phyloP scores from a whole-genome alignment of 2,113 vertebrate genomes.

The Hydrolagus affinis region DNA sequence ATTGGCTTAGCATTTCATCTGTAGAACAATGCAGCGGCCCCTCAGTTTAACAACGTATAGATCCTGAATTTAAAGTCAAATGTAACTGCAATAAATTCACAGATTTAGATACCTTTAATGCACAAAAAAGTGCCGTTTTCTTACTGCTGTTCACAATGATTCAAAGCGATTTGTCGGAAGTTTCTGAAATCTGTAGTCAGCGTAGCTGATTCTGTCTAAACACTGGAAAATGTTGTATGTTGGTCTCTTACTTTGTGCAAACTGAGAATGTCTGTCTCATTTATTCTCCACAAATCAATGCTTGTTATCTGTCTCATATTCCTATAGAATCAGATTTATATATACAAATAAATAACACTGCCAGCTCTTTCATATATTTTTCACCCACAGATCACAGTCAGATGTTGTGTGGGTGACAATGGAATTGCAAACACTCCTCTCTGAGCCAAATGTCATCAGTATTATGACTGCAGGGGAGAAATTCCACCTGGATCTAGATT shows the following conservation, averaged over 20 bases:
- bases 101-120: not conserved
- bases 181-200: not conserved
- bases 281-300: conserved; percentile 23
- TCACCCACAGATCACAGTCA: not conserved
- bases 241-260: conserved; percentile 9
- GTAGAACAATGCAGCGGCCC: no score
- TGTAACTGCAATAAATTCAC: not conserved
- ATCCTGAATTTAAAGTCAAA: not conserved
- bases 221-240: conserved; percentile 17
- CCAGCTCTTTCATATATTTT: conserved; percentile 16
- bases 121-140: no score
- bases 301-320: conserved; percentile 11
- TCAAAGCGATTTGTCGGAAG: not conserved
- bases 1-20: no score
- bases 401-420: conserved; percentile 4
- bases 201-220: not conserved
- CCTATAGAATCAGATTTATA: not conserved
- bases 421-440: no score
- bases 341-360: conserved; percentile 12
- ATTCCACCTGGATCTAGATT: not conserved
- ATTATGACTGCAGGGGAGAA: not conserved
- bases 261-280: conserved; percentile 12
- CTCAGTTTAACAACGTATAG: no score
- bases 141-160: no score
- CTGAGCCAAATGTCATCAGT: not conserved